phyloP scores from a whole-genome alignment of 2,797 vertebrate genomes.

The Dromococcyx pavoninus region DNA sequence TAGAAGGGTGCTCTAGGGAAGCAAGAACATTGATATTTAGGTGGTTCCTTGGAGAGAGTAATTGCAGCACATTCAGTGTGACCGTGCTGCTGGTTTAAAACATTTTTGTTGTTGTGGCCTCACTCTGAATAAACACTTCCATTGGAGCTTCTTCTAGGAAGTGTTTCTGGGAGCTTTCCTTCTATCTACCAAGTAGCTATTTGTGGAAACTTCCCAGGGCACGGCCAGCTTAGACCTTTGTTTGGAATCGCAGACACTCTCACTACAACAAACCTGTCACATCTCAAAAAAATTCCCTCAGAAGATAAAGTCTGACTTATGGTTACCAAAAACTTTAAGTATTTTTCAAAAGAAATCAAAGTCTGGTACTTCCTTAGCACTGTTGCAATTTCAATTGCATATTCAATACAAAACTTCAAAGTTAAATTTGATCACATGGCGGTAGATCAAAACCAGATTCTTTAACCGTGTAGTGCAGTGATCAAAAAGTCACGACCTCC shows the following conservation, averaged over 20 bases:
- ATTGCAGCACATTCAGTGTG: neutral
- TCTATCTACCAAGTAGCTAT: neutral
- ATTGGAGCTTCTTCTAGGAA: neutral
- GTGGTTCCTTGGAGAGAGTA: constrained; percentile 21
- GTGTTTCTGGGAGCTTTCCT: neutral
- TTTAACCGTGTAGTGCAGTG: constrained; percentile 51
- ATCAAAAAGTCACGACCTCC: constrained; percentile 81
- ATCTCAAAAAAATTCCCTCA: neutral
- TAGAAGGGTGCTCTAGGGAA: constrained; percentile 37
- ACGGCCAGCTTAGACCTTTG: neutral
- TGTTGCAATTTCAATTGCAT: constrained; percentile 79
- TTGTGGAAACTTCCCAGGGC: neutral
- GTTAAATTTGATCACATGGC: constrained; percentile 71
- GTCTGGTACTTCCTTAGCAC: neutral
- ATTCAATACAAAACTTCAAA: constrained; percentile 69
- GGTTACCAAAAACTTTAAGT: neutral
- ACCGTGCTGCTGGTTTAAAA: neutral
- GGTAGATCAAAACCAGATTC: constrained; percentile 66
- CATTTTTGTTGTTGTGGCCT: neutral
- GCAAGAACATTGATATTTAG: neutral
- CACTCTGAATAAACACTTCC: neutral
- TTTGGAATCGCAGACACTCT: neutral
- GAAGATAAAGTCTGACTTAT: neutral
- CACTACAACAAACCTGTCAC: neutral
- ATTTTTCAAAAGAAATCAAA: constrained; percentile 18